Conservation (phyloP, 2,888 invertebrate species). For the Cephus spinipes region DNA sequence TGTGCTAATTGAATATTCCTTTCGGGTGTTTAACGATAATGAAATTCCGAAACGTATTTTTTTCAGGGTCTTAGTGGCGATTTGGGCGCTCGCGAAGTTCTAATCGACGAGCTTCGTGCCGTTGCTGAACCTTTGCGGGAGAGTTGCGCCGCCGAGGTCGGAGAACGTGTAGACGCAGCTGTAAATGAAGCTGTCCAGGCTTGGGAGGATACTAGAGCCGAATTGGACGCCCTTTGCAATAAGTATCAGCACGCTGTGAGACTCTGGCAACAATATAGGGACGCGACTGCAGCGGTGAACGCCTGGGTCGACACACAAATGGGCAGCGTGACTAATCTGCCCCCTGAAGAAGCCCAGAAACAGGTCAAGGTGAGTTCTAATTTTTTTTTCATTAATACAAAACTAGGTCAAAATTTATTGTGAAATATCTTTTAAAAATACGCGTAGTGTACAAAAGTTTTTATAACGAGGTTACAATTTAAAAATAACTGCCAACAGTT, state of each 20-base stretch:
- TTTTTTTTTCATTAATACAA: not conserved
- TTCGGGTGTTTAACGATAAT: not conserved
- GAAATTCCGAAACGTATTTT: not conserved
- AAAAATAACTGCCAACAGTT: not conserved
- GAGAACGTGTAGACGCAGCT: constrained; percentile 79
- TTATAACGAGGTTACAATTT: not conserved
- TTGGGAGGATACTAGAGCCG: constrained; percentile 83
- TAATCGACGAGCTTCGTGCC: constrained; percentile 77
- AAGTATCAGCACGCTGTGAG: constrained; percentile 85
- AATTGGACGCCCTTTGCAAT: constrained; percentile 80
- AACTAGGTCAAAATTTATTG: not conserved
- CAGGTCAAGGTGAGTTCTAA: constrained; percentile 76
- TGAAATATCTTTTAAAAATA: not conserved
- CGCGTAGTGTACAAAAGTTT: not conserved
- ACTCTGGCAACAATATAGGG: constrained; percentile 84
- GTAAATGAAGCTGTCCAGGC: constrained; percentile 83
- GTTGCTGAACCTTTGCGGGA: constrained; percentile 81
- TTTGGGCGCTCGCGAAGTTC: constrained; percentile 78
- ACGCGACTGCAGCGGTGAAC: constrained; percentile 81
- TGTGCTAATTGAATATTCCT: not conserved
- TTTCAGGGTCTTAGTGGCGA: constrained; percentile 81
- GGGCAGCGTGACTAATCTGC: constrained; percentile 77
- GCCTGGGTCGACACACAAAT: constrained; percentile 83
- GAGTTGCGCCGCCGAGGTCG: constrained; percentile 77
- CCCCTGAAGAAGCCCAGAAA: constrained; percentile 78